phyloP scores from a whole-genome alignment of 1,140 invertebrate genomes.

The Pentalonia nigronervosa region DNA sequence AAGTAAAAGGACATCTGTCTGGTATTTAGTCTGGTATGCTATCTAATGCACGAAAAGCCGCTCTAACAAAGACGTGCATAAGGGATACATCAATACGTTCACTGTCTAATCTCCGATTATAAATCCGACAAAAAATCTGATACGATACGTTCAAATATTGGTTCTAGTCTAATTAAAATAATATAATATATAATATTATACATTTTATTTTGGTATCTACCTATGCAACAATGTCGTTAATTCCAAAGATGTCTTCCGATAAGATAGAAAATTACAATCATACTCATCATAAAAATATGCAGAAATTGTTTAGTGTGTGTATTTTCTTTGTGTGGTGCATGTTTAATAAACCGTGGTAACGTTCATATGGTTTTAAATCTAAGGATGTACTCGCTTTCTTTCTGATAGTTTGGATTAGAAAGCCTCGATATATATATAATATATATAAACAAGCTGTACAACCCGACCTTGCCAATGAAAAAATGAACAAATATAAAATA shows the following conservation, averaged over 20 bases:
- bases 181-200: background rate
- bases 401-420: background rate
- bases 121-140: background rate
- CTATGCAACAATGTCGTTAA: too few relatives aligned
- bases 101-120: background rate
- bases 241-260: background rate
- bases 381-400: background rate
- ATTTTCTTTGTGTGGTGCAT: background rate
- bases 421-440: background rate
- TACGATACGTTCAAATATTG: background rate
- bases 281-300: background rate
- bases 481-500: too few relatives aligned
- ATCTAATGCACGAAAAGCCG: background rate
- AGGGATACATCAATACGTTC: background rate
- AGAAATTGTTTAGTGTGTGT: background rate
- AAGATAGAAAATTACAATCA: background rate
- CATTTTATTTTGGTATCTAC: too few relatives aligned
- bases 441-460: too few relatives aligned
- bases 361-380: background rate
- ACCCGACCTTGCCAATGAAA: too few relatives aligned
- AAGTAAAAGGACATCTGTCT: background rate
- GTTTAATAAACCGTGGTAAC: background rate
- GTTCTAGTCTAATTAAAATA: background rate
- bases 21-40: background rate
- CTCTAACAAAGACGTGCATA: too few relatives aligned